phyloP scores from a whole-genome alignment of 2,888 invertebrate species.

The Lochmaea crataegi region DNA sequence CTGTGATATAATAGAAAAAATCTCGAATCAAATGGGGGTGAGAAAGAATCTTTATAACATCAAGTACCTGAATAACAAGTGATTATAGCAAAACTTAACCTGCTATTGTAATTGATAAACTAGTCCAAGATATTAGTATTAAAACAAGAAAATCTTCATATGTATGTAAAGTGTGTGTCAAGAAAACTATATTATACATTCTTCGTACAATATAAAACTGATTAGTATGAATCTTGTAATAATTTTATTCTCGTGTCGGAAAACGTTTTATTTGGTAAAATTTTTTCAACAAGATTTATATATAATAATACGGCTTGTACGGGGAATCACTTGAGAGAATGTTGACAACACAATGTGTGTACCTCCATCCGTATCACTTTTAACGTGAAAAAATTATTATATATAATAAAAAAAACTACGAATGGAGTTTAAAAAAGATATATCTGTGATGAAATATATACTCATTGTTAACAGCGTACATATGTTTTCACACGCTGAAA shows the following conservation, averaged over 20 bases:
- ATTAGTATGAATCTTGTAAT: not conserved
- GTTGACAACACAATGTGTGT: conserved; percentile 15
- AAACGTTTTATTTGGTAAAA: not conserved
- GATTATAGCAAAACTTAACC: conserved; percentile 51
- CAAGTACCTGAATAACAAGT: conserved; percentile 54
- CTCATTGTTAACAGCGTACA: conserved; percentile 66
- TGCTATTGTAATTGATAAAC: conserved; percentile 53
- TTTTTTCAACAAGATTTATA: not conserved
- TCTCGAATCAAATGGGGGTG: conserved; percentile 28
- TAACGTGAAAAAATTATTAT: not conserved
- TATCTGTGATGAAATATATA: conserved; percentile 61
- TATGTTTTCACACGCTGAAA: conserved; percentile 66
- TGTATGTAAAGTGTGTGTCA: conserved; percentile 43
- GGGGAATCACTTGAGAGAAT: not conserved
- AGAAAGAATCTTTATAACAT: conserved; percentile 48
- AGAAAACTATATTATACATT: conserved; percentile 19
- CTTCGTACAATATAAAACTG: conserved; percentile 11
- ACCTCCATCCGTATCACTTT: not conserved
- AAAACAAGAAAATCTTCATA: conserved; percentile 48
- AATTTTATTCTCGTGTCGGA: no score
- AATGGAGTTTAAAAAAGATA: conserved; percentile 47
- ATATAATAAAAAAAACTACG: conserved; percentile 24
- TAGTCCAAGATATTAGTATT: conserved; percentile 52
- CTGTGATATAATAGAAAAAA: conserved; percentile 20
- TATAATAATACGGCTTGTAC: not conserved